phyloP scores from a whole-genome alignment of 2,888 invertebrate genomes.

The Dione vanillae region DNA sequence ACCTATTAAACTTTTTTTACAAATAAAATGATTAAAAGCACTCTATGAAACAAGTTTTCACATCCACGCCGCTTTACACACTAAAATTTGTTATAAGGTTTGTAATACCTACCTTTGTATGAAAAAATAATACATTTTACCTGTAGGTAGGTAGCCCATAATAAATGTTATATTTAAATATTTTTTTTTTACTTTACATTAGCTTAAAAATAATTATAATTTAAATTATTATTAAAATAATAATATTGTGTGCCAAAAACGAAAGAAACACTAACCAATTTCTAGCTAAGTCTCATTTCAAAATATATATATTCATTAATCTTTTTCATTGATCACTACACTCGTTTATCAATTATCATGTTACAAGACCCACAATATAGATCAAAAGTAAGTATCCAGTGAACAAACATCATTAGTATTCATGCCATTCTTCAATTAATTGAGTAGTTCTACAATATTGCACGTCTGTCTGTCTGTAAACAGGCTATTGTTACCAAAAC shows the following conservation, averaged over 20 bases:
- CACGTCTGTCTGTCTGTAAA: background rate
- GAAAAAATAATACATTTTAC: background rate
- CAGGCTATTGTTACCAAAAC: constrained; percentile 5
- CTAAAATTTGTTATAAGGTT: background rate
- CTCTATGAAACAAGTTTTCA: constrained; percentile 16
- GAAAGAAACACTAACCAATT: no score
- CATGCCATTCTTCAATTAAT: background rate
- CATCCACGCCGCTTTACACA: constrained; percentile 14
- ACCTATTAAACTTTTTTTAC: background rate
- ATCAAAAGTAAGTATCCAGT: background rate
- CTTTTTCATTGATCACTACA: background rate
- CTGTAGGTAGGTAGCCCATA: no score
- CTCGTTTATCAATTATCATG: background rate
- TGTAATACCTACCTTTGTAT: background rate
- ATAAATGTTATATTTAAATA: no score
- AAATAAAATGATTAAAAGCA: constrained; percentile 8
- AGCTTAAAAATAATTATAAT: no score
- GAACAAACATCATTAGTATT: constrained; percentile 5
- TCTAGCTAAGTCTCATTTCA: no score
- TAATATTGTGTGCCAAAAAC: no score
- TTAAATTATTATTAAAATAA: no score
- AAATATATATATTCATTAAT: no score
- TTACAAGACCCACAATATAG: background rate
- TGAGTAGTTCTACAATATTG: background rate
- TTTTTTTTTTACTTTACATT: no score